Base-by-base conservation (phyloP, 2,113 vertebrate species). In the Thryonomys swinderianus region DNA sequence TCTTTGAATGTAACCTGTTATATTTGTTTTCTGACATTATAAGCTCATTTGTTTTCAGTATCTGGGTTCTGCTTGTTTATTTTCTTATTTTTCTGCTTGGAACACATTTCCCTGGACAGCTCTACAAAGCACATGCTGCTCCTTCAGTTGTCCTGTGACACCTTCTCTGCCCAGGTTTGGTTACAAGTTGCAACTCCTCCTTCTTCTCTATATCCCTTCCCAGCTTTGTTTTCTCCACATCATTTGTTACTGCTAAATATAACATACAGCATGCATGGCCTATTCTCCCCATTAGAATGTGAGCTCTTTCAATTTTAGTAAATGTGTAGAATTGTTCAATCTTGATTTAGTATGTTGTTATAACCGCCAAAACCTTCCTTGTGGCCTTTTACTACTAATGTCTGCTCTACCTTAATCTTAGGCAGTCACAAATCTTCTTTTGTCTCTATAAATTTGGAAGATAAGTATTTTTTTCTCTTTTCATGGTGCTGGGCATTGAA, bases 21-120 rank as follows among this genome's bases (percentile, higher is more conserved):
- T 57, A 67, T 27, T 79, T 76, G 10, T 87, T 82, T 86, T 89
- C 32, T 93, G 59, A 88, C 61, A 78, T 93, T 45, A 76, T 71
- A 71, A 18, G 40, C 40, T 78, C 37, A 53, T 92, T 89, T 85
- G 51, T 57, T 95, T 85, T 48, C 27, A 51, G 57, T 51, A 78
- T 27, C 87, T 37, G 42, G 16, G 25, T 64, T 87, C 59, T 79
- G 40, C 42, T 76, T 57, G 5, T 79, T 57, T 71, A 30, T 83
- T 85, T 95, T 53, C 20, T 51, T 78, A 17, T 86, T 92, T 95
- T 92, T 90, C 82, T 80, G 25, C 53, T 84, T 34, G 25, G 42
- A 74, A 55, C 0, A 7, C 10, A 67, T 32, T 55, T 69, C 11
- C 51, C 2, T 4, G 40, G 88, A 55, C n/a, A 59, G 79, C 51